Percentiles rank a stretch among this genome's conserved stretches.
Conservation (phyloP, 2,113 vertebrate species). For the Alectura lathami region DNA sequence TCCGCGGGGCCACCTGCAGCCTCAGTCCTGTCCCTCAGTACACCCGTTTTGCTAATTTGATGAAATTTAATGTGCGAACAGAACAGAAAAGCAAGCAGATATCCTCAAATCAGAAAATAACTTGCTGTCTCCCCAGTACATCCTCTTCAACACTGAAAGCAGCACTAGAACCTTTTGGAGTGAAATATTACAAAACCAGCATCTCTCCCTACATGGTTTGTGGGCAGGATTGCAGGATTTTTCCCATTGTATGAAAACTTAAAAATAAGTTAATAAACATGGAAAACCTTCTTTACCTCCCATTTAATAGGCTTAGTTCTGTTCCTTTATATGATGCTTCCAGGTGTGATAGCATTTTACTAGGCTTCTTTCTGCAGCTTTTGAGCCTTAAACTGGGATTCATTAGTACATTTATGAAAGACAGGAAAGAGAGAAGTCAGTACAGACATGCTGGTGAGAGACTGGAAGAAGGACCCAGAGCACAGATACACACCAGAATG, state of each 20-base stretch:
- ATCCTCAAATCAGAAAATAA: not conserved
- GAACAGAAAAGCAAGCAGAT: not conserved
- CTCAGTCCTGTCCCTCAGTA: rapidly evolving
- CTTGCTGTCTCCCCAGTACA: not conserved
- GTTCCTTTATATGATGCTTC: not conserved
- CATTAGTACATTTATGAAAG: not conserved
- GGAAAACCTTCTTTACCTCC: not conserved
- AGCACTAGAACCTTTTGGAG: not conserved
- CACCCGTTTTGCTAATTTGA: rapidly evolving
- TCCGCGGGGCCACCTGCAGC: not conserved
- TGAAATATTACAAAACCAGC: not conserved
- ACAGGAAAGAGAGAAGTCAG: not conserved
- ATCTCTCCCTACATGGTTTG: not conserved
- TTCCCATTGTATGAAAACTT: not conserved
- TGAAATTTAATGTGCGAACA: not conserved
- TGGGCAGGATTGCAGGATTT: not conserved
- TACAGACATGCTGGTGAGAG: not conserved
- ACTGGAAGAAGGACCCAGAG: not conserved
- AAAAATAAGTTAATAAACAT: not conserved
- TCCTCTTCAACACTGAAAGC: not conserved
- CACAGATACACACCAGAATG: not conserved
- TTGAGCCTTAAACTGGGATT: not conserved
- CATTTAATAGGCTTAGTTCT: not conserved
- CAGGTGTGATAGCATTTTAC: not conserved
- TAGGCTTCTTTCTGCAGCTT: not conserved